These are phyloP conservation scores for Luperina nickerlii DNA, from an alignment of 2,888 invertebrate genomes.

Conservation along the genomic window DNA sequence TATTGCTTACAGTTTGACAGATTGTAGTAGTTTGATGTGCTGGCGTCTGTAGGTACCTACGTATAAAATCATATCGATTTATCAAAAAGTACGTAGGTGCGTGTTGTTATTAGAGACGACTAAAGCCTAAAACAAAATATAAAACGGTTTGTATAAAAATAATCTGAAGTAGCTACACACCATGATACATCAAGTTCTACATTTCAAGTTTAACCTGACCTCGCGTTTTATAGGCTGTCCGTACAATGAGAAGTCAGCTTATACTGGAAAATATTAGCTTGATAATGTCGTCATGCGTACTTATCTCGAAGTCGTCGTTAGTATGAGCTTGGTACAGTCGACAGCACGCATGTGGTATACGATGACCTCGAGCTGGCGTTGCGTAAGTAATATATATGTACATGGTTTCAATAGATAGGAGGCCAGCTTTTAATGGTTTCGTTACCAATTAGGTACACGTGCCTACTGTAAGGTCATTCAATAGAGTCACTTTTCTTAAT, in stretches of 20 bases:
- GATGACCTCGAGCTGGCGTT: background rate
- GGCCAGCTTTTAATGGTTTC: no score
- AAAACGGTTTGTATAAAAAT: background rate
- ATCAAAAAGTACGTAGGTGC: background rate
- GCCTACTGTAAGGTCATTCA: no score
- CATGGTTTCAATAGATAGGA: no score
- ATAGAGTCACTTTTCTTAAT: background rate
- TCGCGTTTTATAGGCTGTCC: background rate
- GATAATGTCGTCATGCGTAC: background rate
- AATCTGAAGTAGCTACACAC: background rate
- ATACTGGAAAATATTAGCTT: background rate
- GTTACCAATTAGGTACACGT: no score
- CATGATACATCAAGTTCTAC: background rate
- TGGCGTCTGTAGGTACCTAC: background rate
- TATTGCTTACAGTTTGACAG: no score
- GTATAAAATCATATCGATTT: background rate
- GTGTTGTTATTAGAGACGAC: background rate
- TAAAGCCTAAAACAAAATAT: no score
- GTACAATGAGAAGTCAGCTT: background rate
- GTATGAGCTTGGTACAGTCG: background rate
- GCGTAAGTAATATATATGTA: background rate
- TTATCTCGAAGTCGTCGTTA: background rate
- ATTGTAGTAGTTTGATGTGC: no score
- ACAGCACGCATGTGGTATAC: background rate
- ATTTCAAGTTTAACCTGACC: background rate